These are phyloP conservation scores for Malurus cyaneus DNA, from an alignment of 2,113 vertebrate genomes.

Conservation along the genomic window DNA sequence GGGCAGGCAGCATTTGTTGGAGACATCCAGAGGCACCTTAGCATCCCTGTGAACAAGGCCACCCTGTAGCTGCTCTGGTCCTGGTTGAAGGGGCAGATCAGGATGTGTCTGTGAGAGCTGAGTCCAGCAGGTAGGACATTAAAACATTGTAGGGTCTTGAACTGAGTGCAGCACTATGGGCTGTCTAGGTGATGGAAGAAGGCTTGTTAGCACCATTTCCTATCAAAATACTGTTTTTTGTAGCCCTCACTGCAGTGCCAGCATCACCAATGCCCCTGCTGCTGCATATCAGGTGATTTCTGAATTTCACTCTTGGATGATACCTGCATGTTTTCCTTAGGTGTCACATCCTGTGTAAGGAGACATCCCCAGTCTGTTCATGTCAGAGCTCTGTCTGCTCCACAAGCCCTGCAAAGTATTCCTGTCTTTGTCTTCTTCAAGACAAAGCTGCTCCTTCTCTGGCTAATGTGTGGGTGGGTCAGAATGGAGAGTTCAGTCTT, in stretches of 20 bases:
- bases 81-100: not conserved
- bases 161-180: not conserved
- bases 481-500: not conserved
- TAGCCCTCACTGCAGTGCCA: not conserved
- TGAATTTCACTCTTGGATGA: not conserved
- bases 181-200: not conserved
- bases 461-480: not conserved
- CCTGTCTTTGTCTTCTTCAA: not conserved
- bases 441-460: not conserved
- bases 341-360: not conserved
- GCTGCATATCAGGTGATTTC: not conserved
- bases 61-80: not conserved
- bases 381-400: not conserved
- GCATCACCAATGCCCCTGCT: not conserved
- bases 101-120: not conserved
- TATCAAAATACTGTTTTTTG: not conserved
- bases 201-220: not conserved
- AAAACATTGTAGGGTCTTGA: not conserved
- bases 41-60: accelerated
- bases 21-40: not conserved
- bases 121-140: not conserved
- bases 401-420: not conserved
- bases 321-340: not conserved
- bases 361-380: not conserved
- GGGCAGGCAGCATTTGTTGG: not conserved